Evolutionary conservation across 2,888 invertebrate species (phyloP).

Genomic region (Agrochola macilenta): DNA sequence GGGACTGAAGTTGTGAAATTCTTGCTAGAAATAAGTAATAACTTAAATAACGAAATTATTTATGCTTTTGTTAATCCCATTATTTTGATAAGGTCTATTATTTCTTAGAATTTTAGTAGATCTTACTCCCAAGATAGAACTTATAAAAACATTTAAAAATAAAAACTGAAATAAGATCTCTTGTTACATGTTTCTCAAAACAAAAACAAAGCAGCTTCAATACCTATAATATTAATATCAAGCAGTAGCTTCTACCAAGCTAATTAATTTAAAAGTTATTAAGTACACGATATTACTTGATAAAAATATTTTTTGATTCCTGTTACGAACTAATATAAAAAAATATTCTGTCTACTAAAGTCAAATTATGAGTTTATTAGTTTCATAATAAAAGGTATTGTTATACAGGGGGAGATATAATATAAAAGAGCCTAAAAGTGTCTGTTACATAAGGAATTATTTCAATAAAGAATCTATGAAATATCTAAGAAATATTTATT

Average conservation of each 20-base stretch:
- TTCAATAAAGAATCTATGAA: conserved; percentile 40
- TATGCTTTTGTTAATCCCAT: background rate
- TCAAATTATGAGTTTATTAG: conserved; percentile 33
- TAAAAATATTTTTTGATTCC: too few species aligned
- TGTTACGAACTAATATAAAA: background rate
- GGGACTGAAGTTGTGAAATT: conserved; percentile 27
- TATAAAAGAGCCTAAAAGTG: conserved; percentile 15
- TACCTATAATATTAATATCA: background rate
- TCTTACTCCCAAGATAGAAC: background rate
- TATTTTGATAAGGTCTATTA: background rate
- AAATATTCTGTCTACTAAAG: background rate
- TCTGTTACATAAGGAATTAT: conserved; percentile 9
- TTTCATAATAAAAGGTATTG: background rate
- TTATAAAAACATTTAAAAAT: rapidly evolving
- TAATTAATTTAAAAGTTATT: too few species aligned
- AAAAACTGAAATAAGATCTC: too few species aligned
- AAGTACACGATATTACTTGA: too few species aligned
- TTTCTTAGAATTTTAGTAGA: background rate
- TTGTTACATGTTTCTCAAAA: too few species aligned
- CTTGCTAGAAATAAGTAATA: background rate
- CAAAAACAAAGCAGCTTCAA: too few species aligned
- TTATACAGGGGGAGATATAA: too few species aligned
- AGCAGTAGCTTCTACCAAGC: background rate
- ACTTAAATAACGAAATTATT: conserved; percentile 11
- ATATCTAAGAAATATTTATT: conserved; percentile 30